Evolutionary conservation across 2,888 invertebrate genomes (phyloP).

Genomic region (Parochlus steinenii): DNA sequence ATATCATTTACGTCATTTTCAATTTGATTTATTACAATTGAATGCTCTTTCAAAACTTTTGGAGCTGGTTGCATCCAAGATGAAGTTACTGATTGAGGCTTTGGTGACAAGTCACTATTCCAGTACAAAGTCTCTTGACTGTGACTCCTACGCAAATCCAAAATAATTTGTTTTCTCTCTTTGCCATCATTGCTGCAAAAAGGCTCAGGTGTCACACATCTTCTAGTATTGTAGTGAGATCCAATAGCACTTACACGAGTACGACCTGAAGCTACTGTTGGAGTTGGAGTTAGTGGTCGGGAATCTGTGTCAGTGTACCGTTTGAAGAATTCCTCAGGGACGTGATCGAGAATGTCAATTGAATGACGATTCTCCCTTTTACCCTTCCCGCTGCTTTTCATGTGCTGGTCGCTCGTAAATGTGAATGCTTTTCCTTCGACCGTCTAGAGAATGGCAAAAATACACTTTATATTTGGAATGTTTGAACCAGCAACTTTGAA

Average conservation of each 20-base stretch:
- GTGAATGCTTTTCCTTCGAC: conserved; percentile 23
- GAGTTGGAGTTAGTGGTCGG: conserved; percentile 62
- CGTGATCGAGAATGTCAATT: conserved; percentile 35
- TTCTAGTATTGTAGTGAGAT: conserved; percentile 31
- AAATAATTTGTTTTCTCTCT: conserved; percentile 49
- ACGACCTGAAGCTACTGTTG: conserved; percentile 50
- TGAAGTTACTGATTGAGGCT: conserved; percentile 16
- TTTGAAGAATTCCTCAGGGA: conserved; percentile 59
- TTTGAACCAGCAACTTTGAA: too few species aligned
- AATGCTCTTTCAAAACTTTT: too few species aligned
- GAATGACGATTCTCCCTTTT: conserved; percentile 21
- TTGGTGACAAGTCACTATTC: conserved; percentile 31
- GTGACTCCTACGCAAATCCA: conserved; percentile 51
- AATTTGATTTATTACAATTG: conserved; percentile 8
- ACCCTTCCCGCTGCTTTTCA: neutral
- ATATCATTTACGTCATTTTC: conserved; percentile 5
- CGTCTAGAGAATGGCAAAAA: too few species aligned
- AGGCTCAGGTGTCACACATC: conserved; percentile 58
- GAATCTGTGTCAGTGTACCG: conserved; percentile 76
- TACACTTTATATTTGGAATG: too few species aligned
- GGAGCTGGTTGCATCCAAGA: conserved; percentile 1
- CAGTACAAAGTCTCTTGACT: conserved; percentile 42
- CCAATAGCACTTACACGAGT: conserved; percentile 43
- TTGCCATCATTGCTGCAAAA: conserved; percentile 26
- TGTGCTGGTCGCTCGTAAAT: conserved; percentile 30